Evolutionary conservation across 2,113 vertebrate species (phyloP).

Genomic region (Oncorhynchus mykiss): DNA sequence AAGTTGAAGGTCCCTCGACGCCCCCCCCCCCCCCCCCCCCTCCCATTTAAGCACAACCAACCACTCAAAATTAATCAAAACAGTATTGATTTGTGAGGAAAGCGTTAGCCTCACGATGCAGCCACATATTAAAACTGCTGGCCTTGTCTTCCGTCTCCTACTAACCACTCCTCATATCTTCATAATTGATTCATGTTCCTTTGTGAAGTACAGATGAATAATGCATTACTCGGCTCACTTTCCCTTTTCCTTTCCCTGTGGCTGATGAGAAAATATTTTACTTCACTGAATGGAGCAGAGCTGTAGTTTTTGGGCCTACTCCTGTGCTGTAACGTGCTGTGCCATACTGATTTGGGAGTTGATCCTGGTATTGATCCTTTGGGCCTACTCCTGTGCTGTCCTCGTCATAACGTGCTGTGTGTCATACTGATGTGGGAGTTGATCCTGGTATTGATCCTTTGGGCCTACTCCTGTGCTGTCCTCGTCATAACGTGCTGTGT

Average conservation of each 20-base stretch:
- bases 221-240: conserved; percentile 80
- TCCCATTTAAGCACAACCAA: conserved; percentile 58
- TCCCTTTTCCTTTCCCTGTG: conserved; percentile 61
- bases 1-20: conserved; percentile 23
- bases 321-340: conserved; percentile 54
- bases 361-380: conserved; percentile 54
- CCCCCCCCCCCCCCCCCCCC: not conserved
- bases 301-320: conserved; percentile 62
- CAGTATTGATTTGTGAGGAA: conserved; percentile 80
- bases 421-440: conserved; percentile 22
- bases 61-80: conserved; percentile 77
- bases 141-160: conserved; percentile 70
- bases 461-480: conserved; percentile 39
- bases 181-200: conserved; percentile 93
- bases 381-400: conserved; percentile 39
- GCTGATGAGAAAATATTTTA: conserved; percentile 92
- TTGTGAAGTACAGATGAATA: conserved; percentile 84
- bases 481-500: conserved; percentile 45
- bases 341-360: conserved; percentile 21
- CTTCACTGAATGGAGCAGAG: conserved; percentile 84
- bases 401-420: conserved; percentile 45
- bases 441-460: conserved; percentile 54
- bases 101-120: conserved; percentile 61
- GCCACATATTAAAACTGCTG: conserved; percentile 82
- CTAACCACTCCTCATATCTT: conserved; percentile 85